phyloP scores from a whole-genome alignment of 2,888 invertebrate genomes.

The Apotomis betuletana region DNA sequence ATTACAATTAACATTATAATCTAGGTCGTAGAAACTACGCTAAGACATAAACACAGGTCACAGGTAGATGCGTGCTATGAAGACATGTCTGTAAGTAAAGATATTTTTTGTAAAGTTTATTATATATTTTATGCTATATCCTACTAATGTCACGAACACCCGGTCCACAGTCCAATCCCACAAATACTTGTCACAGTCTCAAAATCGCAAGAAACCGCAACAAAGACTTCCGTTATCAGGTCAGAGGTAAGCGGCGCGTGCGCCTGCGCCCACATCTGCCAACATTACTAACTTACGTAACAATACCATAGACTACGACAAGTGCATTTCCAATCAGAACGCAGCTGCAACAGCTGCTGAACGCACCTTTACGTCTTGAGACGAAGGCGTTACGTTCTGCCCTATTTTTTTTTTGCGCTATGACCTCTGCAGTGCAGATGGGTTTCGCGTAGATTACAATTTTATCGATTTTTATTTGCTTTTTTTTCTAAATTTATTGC shows the following conservation, averaged over 20 bases:
- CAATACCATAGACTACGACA: conserved; percentile 34
- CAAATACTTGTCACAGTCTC: neutral
- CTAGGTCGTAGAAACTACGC: neutral
- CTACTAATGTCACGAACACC: no score
- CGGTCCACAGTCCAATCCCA: no score
- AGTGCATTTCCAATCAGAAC: conserved; percentile 36
- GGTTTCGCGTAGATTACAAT: conserved; percentile 42
- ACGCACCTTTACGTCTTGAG: conserved; percentile 50
- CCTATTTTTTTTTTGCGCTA: conserved; percentile 49
- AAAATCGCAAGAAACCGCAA: conserved; percentile 8
- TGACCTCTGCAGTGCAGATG: conserved; percentile 58
- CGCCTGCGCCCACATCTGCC: conserved; percentile 36
- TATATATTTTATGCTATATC: no score
- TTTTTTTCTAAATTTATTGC: conserved; percentile 24
- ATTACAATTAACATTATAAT: neutral
- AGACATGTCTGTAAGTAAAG: no score
- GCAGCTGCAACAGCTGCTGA: conserved; percentile 45
- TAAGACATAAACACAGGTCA: neutral
- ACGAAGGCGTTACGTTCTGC: conserved; percentile 48
- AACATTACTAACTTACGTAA: conserved; percentile 20
- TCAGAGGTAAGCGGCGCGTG: conserved; percentile 16
- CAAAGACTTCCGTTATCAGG: conserved; percentile 32
- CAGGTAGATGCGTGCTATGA: no score
- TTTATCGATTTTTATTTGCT: conserved; percentile 15
- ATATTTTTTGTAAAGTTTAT: no score